Conservation (phyloP, 2,797 vertebrate species). For the Jordanella pulchra region DNA sequence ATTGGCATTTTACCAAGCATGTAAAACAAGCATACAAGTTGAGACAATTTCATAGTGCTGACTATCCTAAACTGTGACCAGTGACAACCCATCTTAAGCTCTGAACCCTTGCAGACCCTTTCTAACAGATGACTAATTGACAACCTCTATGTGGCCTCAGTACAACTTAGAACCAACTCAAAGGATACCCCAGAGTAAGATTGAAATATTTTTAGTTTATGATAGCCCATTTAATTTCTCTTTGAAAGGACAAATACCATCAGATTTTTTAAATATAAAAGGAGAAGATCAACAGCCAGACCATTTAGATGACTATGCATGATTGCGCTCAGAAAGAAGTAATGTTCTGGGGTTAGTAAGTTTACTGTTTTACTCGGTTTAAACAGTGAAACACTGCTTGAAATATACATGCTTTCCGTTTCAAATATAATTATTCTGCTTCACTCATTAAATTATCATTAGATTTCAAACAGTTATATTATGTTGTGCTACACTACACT, state of each 20-base stretch:
- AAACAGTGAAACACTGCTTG: no score
- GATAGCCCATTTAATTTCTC: background rate
- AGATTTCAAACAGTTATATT: no score
- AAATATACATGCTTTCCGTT: no score
- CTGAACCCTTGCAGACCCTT: constrained; percentile 70
- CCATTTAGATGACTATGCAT: no score
- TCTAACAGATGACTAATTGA: constrained; percentile 84
- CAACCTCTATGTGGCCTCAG: constrained; percentile 79
- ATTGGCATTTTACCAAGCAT: background rate
- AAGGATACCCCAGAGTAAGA: constrained; percentile 67
- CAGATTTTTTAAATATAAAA: background rate
- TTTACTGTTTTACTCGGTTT: background rate
- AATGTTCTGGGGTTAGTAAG: background rate
- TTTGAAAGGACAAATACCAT: background rate
- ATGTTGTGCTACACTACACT: no score
- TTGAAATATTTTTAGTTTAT: background rate
- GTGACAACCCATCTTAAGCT: constrained; percentile 42
- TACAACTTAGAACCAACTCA: constrained; percentile 79
- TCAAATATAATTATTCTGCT: no score
- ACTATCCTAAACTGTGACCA: constrained; percentile 6
- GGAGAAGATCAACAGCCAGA: background rate
- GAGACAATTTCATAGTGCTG: constrained; percentile 18
- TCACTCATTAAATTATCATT: no score
- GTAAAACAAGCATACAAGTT: constrained; percentile 3
- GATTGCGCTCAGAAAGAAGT: background rate